Conservation (phyloP, 2,113 vertebrate species). For the Istiophorus platypterus region DNA sequence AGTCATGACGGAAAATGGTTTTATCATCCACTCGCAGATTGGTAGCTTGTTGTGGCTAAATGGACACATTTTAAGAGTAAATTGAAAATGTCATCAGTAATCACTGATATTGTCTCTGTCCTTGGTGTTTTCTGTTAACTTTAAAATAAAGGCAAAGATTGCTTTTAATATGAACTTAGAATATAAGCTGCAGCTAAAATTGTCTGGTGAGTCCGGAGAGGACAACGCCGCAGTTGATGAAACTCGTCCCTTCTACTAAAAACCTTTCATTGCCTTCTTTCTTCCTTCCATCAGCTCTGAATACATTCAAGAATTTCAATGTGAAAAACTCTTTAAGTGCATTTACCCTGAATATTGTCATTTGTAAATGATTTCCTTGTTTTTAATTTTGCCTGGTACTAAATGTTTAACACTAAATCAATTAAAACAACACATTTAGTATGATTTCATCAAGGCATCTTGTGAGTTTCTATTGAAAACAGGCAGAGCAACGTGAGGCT, state of each 20-base stretch:
- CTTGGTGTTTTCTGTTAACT: background rate
- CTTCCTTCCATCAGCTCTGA: constrained; percentile 54
- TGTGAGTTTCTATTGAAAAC: background rate
- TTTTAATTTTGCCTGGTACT: constrained; percentile 18
- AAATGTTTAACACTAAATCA: constrained; percentile 33
- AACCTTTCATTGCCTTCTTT: constrained; percentile 63
- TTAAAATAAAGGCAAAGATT: background rate
- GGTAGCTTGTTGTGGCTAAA: too few species aligned
- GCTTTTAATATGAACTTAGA: background rate
- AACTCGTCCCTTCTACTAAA: constrained; percentile 10
- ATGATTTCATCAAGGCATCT: background rate
- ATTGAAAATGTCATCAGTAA: too few species aligned
- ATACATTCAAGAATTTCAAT: constrained; percentile 35
- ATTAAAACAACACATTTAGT: constrained; percentile 2
- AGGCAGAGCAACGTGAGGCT: background rate
- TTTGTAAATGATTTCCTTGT: constrained; percentile 21
- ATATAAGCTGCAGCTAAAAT: background rate
- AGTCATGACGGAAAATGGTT: background rate
- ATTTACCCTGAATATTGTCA: constrained; percentile 43
- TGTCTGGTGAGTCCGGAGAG: background rate
- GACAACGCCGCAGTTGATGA: background rate
- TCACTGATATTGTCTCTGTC: too few species aligned
- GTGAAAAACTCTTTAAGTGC: constrained; percentile 64
- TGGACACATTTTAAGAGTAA: background rate
- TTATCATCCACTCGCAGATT: too few species aligned